phyloP scores from a whole-genome alignment of 2,113 vertebrate genomes.

The Ceuthmochares aereus region DNA sequence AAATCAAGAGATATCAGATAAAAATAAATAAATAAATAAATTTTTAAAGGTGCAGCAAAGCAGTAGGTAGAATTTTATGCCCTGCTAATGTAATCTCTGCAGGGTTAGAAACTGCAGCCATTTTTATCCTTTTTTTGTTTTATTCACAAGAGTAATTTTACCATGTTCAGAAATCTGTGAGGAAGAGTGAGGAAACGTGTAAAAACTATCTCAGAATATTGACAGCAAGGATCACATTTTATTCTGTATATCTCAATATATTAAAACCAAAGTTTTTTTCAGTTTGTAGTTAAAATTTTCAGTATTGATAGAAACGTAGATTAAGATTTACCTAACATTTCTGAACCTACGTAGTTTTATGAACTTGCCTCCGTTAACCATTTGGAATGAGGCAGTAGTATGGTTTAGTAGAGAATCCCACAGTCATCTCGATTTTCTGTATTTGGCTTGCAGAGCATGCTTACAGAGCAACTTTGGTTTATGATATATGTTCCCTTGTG shows the following conservation, averaged over 20 bases:
- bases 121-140: not conserved
- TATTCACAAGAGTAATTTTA: not conserved
- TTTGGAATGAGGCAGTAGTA: not conserved
- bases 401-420: not conserved
- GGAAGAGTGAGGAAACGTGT: not conserved
- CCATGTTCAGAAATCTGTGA: not conserved
- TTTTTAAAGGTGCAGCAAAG: not conserved
- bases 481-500: not conserved
- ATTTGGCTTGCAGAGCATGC: not conserved
- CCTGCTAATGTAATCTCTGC: not conserved
- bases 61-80: not conserved
- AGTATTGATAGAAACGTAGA: not conserved
- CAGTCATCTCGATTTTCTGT: not conserved
- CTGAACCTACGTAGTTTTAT: not conserved
- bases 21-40: not conserved
- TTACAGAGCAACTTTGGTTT: not conserved
- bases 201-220: not conserved
- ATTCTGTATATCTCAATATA: not conserved
- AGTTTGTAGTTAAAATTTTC: not conserved
- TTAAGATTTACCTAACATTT: not conserved
- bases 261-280: not conserved
- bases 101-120: not conserved
- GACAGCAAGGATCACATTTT: not conserved
- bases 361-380: not conserved
- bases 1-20: slow-evolving; percentile 9